These are phyloP conservation scores for Ormyrus nitidulus DNA, from an alignment of 2,888 invertebrate genomes.

Conservation along the genomic window DNA sequence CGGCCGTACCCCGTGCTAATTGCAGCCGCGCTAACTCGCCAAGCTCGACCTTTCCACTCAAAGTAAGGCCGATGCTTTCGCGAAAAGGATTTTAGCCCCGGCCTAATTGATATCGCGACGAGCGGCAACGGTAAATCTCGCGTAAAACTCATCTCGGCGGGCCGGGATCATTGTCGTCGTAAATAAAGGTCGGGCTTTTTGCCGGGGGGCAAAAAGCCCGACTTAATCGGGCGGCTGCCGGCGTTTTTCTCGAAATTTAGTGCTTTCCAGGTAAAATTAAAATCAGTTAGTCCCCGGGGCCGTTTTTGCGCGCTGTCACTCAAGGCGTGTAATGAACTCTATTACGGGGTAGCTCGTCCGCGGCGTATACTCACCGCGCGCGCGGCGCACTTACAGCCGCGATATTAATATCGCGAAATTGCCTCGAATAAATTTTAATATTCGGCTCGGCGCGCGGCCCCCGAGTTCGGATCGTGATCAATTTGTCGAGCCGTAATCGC, in stretches of 20 bases:
- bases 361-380: too few relatives aligned
- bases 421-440: conserved; percentile 26
- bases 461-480: conserved; percentile 22
- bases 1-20: conserved; percentile 66
- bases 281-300: neutral
- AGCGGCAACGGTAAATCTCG: too few relatives aligned
- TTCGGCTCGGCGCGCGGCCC: neutral
- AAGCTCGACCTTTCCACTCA: conserved; percentile 60
- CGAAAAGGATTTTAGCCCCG: neutral
- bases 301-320: neutral
- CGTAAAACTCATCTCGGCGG: too few relatives aligned
- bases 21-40: conserved; percentile 69
- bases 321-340: neutral
- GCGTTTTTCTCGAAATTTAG: neutral
- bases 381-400: neutral
- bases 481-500: conserved; percentile 25
- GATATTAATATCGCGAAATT: conserved; percentile 23
- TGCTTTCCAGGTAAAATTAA: neutral
- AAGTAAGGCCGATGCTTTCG: neutral
- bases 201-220: too few relatives aligned
- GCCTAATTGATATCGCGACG: too few relatives aligned
- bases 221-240: neutral
- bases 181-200: too few relatives aligned
- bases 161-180: too few relatives aligned
- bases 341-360: neutral